Percentiles rank a stretch among this genome's conserved stretches.
Evolutionary conservation across 2,888 invertebrate genomes (phyloP).

Genomic region (Endotricha flammealis): DNA sequence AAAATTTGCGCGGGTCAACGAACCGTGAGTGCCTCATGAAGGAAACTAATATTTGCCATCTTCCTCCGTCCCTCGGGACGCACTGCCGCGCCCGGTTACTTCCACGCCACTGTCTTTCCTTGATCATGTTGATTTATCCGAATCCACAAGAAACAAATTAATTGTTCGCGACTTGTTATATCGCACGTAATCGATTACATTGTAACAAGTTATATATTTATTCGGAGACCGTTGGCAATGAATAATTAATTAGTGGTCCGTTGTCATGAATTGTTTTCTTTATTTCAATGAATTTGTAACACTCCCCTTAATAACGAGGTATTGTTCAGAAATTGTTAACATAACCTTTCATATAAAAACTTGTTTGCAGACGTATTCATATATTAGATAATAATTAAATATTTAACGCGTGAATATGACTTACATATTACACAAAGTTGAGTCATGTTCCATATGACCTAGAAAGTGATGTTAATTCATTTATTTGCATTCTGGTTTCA

Average conservation of each 20-base stretch:
- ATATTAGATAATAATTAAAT: constrained; percentile 1
- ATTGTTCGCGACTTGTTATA: constrained; percentile 3
- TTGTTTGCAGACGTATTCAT: no score
- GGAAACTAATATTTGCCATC: constrained; percentile 70
- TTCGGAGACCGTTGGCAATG: neutral
- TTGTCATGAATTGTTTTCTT: neutral
- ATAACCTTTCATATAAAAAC: constrained; percentile 6
- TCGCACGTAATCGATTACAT: no score
- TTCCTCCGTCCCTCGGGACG: constrained; percentile 59
- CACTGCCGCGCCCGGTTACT: constrained; percentile 56
- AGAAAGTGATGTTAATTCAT: neutral
- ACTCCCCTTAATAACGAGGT: constrained; percentile 2
- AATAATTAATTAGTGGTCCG: neutral
- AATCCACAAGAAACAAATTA: constrained; percentile 13
- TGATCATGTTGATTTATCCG: constrained; percentile 10
- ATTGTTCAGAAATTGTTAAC: constrained; percentile 7
- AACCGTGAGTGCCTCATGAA: constrained; percentile 58
- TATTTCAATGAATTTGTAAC: neutral
- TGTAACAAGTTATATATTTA: constrained; percentile 2
- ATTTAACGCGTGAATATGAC: constrained; percentile 1
- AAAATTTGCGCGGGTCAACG: constrained; percentile 67
- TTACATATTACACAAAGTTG: neutral
- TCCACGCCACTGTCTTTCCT: constrained; percentile 52
- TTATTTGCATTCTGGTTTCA: neutral
- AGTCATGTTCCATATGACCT: neutral